Evolutionary conservation across 2,797 vertebrate species (phyloP), one percentile per base, ranked within the genome.

Genomic region (Petrocephalus schoutedeni): DNA sequence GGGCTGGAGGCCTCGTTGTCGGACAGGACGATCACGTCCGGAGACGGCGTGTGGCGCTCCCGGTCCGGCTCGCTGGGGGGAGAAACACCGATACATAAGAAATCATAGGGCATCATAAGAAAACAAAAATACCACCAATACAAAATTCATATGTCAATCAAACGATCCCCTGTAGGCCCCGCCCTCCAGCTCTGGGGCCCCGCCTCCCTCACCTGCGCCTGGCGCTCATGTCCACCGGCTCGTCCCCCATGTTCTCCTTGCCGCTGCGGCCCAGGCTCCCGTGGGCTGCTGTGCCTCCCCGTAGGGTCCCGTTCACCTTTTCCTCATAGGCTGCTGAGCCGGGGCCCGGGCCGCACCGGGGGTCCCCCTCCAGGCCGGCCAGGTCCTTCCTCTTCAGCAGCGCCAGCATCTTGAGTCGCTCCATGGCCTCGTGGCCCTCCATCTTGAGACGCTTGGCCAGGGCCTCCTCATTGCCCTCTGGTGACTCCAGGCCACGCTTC

Each of bases 391-490:
- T 95, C 92, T 99, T 98, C 0, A 99, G 97, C 89, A 98, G 91
- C 0, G 97, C 98, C 93, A 98, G 92, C 98, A 99, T 99, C 95
- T 99, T 99, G 5, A 99, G 96, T 89, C 97, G 95, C 92, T 99
- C 98, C 98, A 98, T 99, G 85, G 98, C 98, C 92, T 99, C 97
- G 3, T 99, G 98, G 0, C 98, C 98, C 82, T 99, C 98, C 97
- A 98, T 97, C 89, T 99, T 99, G 51, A 98, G 93, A 16, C 97
- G 93, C 91, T 99, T 99, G 83, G 97, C 97, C 92, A 98, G 93
- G 0, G 97, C 95, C 61, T 99, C 97, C 14, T 98, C 98, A 67
- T 97, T 95, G 67, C 96, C 96, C 92, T 91, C 87, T 0, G 94
- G 92, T 28, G 95, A 95, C 89, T 98, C 97, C 94, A 99, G 92